Evolutionary conservation across 2,113 vertebrate species (phyloP).

Genomic region (Natator depressus): DNA sequence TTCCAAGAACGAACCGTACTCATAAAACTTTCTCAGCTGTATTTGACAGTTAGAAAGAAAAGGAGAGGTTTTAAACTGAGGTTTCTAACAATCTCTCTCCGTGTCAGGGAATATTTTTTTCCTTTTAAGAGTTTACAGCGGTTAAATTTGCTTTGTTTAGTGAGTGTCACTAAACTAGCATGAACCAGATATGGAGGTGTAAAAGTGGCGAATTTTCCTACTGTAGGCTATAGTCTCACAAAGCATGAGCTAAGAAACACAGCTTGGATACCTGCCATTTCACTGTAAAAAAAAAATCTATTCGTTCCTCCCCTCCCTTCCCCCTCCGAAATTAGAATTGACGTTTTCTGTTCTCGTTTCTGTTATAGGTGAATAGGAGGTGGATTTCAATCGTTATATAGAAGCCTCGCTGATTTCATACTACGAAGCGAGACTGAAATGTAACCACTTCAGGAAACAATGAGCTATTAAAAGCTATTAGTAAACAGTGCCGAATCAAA

Average conservation of each 20-base stretch:
- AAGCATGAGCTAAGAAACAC: slow-evolving; percentile 66
- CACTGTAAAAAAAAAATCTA: slow-evolving; percentile 33
- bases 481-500: not conserved
- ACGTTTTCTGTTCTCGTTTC: not conserved
- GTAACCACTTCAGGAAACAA: not conserved
- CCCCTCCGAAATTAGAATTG: slow-evolving; percentile 26
- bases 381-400: slow-evolving; percentile 5
- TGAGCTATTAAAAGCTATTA: not conserved
- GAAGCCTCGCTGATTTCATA: not conserved
- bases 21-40: not conserved
- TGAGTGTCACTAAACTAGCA: not conserved
- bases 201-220: not conserved
- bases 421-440: not conserved
- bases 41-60: not conserved
- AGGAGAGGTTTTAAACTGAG: not conserved
- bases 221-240: slow-evolving; percentile 41
- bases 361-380: not conserved
- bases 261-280: slow-evolving; percentile 55
- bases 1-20: not conserved
- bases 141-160: not conserved
- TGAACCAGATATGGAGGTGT: not conserved
- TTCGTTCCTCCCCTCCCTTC: not conserved
- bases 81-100: not conserved
- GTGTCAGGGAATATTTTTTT: slow-evolving; percentile 27
- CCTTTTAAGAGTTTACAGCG: not conserved